A percentile compares a stretch with the other conserved stretches of the same genome.
Conservation (phyloP, 2,797 vertebrate genomes). For the Rhodeus uyekii region DNA sequence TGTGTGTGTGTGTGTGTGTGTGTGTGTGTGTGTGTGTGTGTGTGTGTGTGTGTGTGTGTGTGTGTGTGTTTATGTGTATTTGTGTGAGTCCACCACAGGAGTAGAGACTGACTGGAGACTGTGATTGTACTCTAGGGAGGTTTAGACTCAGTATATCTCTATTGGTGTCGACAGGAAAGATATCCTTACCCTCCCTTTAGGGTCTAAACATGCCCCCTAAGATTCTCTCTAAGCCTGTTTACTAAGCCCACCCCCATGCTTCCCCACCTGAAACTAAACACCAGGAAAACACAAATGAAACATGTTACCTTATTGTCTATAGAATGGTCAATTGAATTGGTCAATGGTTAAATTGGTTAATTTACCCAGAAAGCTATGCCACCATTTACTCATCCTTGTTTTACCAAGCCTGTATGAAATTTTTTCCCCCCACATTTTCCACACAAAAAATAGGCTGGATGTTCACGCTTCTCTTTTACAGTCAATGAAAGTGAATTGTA, state of each 20-base stretch:
- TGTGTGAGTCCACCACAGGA: slow-evolving; percentile 28
- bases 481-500: not conserved
- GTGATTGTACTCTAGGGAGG: slow-evolving; percentile 15
- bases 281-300: not conserved
- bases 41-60: not conserved
- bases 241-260: not conserved
- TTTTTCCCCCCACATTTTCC: no score
- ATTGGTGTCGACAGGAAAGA: slow-evolving; percentile 29
- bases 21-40: slow-evolving; percentile 4
- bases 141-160: slow-evolving; percentile 12
- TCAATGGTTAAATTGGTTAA: no score
- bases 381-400: not conserved
- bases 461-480: not conserved
- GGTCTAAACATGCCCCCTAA: not conserved
- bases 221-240: slow-evolving; percentile 9
- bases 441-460: no score
- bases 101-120: slow-evolving; percentile 37
- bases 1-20: slow-evolving; percentile 19
- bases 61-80: slow-evolving; percentile 33
- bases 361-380: not conserved
- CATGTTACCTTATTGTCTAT: not conserved
- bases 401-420: not conserved
- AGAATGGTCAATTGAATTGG: not conserved
- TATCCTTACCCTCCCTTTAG: not conserved
- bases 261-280: not conserved